Conservation (phyloP, 2,888 invertebrate species). For the Acronicta leporina region DNA sequence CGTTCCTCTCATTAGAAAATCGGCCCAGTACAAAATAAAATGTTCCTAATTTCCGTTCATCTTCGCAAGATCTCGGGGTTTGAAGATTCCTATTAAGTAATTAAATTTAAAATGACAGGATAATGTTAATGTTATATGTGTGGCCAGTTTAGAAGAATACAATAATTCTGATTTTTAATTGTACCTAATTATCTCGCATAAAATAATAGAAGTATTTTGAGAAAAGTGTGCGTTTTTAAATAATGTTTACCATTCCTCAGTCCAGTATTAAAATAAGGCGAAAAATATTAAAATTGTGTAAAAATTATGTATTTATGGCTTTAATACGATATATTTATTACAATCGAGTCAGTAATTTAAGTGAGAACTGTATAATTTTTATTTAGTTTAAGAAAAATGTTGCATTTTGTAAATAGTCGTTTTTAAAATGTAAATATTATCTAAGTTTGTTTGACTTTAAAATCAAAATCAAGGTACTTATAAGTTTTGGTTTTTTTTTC, state of each 20-base stretch:
- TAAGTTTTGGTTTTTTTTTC: neutral
- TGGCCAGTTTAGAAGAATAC: slow-evolving; percentile 6
- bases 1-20: slow-evolving; percentile 25
- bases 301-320: slow-evolving; percentile 66
- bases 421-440: slow-evolving; percentile 54
- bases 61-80: slow-evolving; percentile 61
- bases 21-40: slow-evolving; percentile 50
- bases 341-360: slow-evolving; percentile 87
- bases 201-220: slow-evolving; percentile 17
- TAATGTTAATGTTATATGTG: slow-evolving; percentile 15
- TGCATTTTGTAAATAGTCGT: slow-evolving; percentile 65
- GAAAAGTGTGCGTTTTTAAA: slow-evolving; percentile 11
- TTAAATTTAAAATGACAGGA: slow-evolving; percentile 48
- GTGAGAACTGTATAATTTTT: slow-evolving; percentile 63
- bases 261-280: slow-evolving; percentile 74
- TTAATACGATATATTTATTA: slow-evolving; percentile 76
- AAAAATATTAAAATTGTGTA: slow-evolving; percentile 56
- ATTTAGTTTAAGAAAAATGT: slow-evolving; percentile 62
- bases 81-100: slow-evolving; percentile 57
- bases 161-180: slow-evolving; percentile 1
- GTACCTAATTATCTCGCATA: neutral
- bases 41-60: slow-evolving; percentile 54
- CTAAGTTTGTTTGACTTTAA: slow-evolving; percentile 32
- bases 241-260: slow-evolving; percentile 77
- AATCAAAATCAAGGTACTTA: slow-evolving; percentile 40